These are phyloP conservation scores for Mormyrus proboscirostris DNA, from an alignment of 2,797 vertebrate genomes.

Conservation along the genomic window DNA sequence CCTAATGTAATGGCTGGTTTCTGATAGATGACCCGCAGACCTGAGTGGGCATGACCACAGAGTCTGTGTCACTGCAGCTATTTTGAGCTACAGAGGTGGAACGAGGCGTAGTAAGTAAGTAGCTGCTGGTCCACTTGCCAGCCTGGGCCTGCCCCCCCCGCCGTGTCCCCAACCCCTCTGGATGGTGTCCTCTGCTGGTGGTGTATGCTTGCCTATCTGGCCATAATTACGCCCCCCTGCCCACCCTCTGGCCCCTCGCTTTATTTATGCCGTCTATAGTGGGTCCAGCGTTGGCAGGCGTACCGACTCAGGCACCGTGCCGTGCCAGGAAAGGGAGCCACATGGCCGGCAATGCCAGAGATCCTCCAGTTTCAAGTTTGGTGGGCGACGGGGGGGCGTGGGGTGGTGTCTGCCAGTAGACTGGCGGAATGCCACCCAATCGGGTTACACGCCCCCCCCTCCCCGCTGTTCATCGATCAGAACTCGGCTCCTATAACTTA, in stretches of 20 bases:
- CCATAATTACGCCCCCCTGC: conserved; percentile 62
- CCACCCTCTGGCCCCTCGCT: conserved; percentile 43
- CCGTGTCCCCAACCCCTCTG: conserved; percentile 35
- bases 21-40: neutral
- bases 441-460: too few species aligned
- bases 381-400: conserved; percentile 37
- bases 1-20: neutral
- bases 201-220: conserved; percentile 38
- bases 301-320: conserved; percentile 40
- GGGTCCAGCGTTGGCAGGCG: conserved; percentile 55
- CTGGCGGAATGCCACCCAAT: conserved; percentile 19
- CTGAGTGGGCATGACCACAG: neutral
- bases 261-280: conserved; percentile 69
- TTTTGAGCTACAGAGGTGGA: conserved; percentile 2
- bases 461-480: conserved; percentile 60
- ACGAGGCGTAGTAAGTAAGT: neutral
- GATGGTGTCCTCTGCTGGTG: conserved; percentile 42
- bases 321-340: conserved; percentile 51
- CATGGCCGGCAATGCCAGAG: conserved; percentile 52
- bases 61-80: neutral
- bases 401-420: conserved; percentile 39
- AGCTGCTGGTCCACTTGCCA: neutral
- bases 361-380: conserved; percentile 54
- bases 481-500: conserved; percentile 62
- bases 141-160: neutral